Evolutionary conservation across 1,140 invertebrate genomes (phyloP).

Genomic region (Steinernema feltiae): DNA sequence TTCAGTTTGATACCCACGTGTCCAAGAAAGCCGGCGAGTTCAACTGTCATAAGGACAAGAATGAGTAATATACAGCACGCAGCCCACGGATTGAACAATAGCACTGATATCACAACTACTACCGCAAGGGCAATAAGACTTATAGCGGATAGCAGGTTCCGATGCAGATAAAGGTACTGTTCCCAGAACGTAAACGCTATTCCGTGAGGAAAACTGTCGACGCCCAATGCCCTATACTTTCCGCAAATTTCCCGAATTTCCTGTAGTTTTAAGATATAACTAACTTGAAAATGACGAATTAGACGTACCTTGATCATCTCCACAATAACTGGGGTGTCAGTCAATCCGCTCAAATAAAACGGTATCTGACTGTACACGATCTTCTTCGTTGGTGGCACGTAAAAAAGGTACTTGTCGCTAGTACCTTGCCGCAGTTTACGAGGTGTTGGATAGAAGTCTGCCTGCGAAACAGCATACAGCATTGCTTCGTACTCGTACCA

Average conservation of each 20-base stretch:
- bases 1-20: conserved; percentile 75
- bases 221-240: conserved; percentile 74
- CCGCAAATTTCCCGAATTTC: conserved; percentile 72
- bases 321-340: conserved; percentile 73
- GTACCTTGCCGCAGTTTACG: conserved; percentile 75
- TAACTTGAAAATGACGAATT: background rate
- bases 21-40: conserved; percentile 82
- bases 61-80: conserved; percentile 63
- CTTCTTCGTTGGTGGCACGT: conserved; percentile 83
- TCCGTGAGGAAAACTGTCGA: conserved; percentile 90
- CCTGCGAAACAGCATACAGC: conserved; percentile 80
- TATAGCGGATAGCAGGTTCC: background rate
- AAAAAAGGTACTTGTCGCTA: conserved; percentile 64
- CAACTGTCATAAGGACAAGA: conserved; percentile 71
- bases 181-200: conserved; percentile 92
- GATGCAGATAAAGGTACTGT: conserved; percentile 77
- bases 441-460: no score
- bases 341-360: conserved; percentile 71
- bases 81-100: conserved; percentile 77
- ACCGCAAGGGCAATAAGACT: conserved; percentile 65
- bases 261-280: conserved; percentile 32
- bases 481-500: conserved; percentile 83
- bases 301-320: conserved; percentile 67
- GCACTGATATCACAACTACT: conserved; percentile 69
- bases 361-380: conserved; percentile 86